Conservation (phyloP, 2,888 invertebrate species). For the Acrobeloides nanus region DNA sequence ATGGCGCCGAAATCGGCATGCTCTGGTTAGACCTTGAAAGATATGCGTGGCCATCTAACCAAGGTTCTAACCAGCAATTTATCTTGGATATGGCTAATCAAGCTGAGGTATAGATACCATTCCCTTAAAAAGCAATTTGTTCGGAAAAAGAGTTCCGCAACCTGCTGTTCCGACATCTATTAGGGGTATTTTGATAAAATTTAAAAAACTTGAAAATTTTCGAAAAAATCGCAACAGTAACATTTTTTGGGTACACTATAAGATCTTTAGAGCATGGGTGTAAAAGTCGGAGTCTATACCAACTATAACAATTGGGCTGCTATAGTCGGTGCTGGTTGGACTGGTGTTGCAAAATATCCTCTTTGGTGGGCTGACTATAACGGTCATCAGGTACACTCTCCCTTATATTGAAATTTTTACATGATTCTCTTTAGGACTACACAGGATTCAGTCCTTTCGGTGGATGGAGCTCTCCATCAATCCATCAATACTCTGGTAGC, state of each 20-base stretch:
- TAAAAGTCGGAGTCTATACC: too few relatives aligned
- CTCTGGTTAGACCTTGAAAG: constrained; percentile 33
- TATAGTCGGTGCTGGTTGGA: constrained; percentile 33
- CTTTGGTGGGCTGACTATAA: constrained; percentile 29
- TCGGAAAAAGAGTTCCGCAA: too few relatives aligned
- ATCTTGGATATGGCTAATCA: constrained; percentile 23
- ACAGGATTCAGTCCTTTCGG: constrained; percentile 6
- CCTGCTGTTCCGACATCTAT: too few relatives aligned
- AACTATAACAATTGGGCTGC: constrained; percentile 34
- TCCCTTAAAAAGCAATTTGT: too few relatives aligned
- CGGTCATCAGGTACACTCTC: background rate
- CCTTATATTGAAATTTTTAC: too few relatives aligned
- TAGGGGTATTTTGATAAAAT: too few relatives aligned
- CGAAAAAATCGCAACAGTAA: too few relatives aligned
- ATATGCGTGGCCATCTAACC: constrained; percentile 27
- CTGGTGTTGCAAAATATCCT: constrained; percentile 16
- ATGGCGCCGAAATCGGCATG: constrained; percentile 19
- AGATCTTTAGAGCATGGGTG: background rate
- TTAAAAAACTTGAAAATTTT: too few relatives aligned
- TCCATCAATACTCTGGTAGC: constrained; percentile 13
- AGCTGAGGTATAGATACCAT: too few relatives aligned
- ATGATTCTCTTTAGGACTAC: background rate
- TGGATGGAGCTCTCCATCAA: constrained; percentile 13
- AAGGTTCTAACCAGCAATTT: constrained; percentile 26
- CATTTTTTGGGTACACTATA: background rate